Percentiles rank a stretch among this genome's conserved stretches.
Evolutionary conservation across 2,797 vertebrate genomes (phyloP).

Genomic region (Enteromius unitaeniatus): DNA sequence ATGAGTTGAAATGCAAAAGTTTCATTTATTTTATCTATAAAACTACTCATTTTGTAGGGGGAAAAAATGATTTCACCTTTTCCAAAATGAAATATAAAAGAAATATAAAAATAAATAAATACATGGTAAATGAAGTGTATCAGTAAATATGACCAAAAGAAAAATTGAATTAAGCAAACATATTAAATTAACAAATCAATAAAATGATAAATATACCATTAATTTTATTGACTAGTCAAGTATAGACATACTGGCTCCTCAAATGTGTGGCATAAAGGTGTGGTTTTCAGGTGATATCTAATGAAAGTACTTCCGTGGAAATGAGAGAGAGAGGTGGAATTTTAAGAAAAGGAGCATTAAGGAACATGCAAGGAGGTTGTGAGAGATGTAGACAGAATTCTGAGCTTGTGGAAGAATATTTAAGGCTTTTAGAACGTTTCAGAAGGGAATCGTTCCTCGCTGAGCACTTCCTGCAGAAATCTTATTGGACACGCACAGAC

Average conservation of each 20-base stretch:
- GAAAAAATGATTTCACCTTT: neutral
- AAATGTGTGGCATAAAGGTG: conserved; percentile 44
- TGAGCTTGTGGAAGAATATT: conserved; percentile 42
- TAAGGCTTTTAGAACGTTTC: conserved; percentile 41
- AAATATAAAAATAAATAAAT: too few species aligned
- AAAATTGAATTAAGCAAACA: neutral
- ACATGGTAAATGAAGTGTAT: neutral
- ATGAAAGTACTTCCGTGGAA: conserved; percentile 58
- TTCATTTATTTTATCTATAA: neutral
- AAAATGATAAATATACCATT: neutral
- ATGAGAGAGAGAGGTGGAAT: conserved; percentile 31
- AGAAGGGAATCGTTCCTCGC: conserved; percentile 40
- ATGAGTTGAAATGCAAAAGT: too few species aligned
- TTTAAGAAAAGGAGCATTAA: conserved; percentile 32
- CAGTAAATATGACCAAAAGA: neutral
- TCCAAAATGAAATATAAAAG: neutral
- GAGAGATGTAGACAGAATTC: conserved; percentile 28
- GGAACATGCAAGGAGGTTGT: conserved; percentile 42
- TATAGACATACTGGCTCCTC: neutral
- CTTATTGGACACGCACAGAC: conserved; percentile 46
- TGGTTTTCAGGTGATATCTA: conserved; percentile 51
- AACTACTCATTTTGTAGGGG: neutral
- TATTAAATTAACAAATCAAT: neutral
- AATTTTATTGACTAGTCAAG: neutral
- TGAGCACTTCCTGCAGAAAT: conserved; percentile 53